Evolutionary conservation across 2,888 invertebrate species (phyloP), one percentile per base, ranked within the genome.

Genomic region (Volucella bombylans): DNA sequence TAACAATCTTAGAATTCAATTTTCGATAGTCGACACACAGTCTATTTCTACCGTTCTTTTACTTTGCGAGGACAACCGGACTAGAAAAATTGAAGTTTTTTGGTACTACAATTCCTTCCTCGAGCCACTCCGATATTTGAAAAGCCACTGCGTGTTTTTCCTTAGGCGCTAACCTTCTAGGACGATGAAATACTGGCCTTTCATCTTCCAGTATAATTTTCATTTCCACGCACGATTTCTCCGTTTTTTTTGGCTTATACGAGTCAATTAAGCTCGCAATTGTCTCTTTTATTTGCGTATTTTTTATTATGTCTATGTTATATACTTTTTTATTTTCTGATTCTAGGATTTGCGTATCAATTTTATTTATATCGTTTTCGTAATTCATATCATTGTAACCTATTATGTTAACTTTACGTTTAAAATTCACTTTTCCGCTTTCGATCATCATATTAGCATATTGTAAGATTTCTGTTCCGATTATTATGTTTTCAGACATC

Each of bases 21-120:
- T 38, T 54, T 43, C 68, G 41, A 77, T 89, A 92, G 69, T 92
- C 91, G 0, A 91, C 86, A 73, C 90, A 91, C 81, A 72, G 39
- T 41, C 79, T 31, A 18, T 61, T 39, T 6, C 61, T 74, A 9
- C 85, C 86, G 57, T 81, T 79, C 67, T 87, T 87, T 52, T 87
- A 88, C 23, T 54, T 77, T 8, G 86, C 87, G 23, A 88, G 39
- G 12, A 88, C 61, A 15, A 87, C 77, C 1, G 88, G 88, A 68
- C 87, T 87, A 4, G 86, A 80, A 47, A 86, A 88, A 11, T 86
- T 64, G 0, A 87, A 88, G 62, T 11, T 69, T 68, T 65, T 82
- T 45, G 43, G 61, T 39, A 55, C 10, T 12, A 80, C 61, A 23
- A 77, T 81, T 15, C 86, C 61, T 11, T 88, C 82, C 1, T 86